A percentile compares a stretch with the other conserved stretches of the same genome.
phyloP scores from a whole-genome alignment of 1,140 invertebrate species.

The Megathymus violae region DNA sequence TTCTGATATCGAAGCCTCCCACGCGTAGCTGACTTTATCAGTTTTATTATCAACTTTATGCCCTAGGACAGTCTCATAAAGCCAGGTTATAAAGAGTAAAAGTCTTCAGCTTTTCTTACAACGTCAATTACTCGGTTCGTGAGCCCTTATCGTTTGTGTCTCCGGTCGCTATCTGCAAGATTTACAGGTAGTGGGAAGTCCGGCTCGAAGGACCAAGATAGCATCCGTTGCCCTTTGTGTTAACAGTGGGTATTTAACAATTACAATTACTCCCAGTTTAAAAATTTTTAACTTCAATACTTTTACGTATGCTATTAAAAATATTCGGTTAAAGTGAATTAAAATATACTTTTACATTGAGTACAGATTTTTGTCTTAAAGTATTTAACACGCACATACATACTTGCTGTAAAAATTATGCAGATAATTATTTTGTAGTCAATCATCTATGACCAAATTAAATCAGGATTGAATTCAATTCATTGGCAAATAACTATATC shows the following conservation, averaged over 20 bases:
- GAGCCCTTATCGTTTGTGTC: slow-evolving; percentile 60
- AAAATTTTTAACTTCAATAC: not conserved
- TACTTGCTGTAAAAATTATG: too few relatives aligned
- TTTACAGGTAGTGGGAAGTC: slow-evolving; percentile 66
- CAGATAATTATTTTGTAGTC: too few relatives aligned
- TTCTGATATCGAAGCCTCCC: slow-evolving; percentile 24
- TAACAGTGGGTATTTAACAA: slow-evolving; percentile 28
- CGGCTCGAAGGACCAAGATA: slow-evolving; percentile 53
- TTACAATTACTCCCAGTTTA: slow-evolving; percentile 9
- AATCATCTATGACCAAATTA: too few relatives aligned
- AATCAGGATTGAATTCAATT: too few relatives aligned
- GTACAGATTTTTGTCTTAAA: too few relatives aligned
- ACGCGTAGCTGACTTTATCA: slow-evolving; percentile 39
- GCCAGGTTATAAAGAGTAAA: slow-evolving; percentile 48
- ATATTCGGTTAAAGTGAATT: too few relatives aligned
- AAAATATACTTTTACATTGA: too few relatives aligned
- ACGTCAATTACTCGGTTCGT: slow-evolving; percentile 70
- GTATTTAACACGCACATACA: too few relatives aligned
- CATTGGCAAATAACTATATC: too few relatives aligned
- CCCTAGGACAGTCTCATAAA: slow-evolving; percentile 55
- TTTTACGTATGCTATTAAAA: not conserved
- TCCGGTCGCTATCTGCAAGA: slow-evolving; percentile 57
- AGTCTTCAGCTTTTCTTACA: slow-evolving; percentile 58
- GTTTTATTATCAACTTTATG: slow-evolving; percentile 56
- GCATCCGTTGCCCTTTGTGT: slow-evolving; percentile 43